A percentile compares a stretch with the other conserved stretches of the same genome.
Evolutionary conservation across 1,140 invertebrate species (phyloP).

Genomic region (Drosophila pachea): DNA sequence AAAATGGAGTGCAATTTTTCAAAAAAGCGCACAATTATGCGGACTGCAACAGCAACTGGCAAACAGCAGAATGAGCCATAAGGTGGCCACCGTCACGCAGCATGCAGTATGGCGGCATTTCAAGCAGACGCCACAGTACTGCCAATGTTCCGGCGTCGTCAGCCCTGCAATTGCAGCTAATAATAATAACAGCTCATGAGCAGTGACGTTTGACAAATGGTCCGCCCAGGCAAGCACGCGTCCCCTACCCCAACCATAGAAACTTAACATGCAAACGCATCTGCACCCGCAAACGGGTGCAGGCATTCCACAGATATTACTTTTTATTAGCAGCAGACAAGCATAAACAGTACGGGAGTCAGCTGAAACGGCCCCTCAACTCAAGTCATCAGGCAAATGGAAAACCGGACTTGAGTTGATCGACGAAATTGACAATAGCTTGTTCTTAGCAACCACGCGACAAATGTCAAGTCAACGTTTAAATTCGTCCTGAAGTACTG

Average conservation of each 20-base stretch:
- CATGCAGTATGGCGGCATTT: constrained; percentile 10
- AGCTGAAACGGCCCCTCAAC: not conserved
- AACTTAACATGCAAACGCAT: constrained; percentile 65
- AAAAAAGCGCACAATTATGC: constrained; percentile 65
- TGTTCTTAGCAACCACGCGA: constrained; percentile 39
- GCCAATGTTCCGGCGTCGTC: constrained; percentile 14
- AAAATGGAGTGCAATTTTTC: constrained; percentile 67
- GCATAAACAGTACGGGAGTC: constrained; percentile 7
- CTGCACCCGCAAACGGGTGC: constrained; percentile 15
- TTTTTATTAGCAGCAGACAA: constrained; percentile 46
- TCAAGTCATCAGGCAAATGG: constrained; percentile 35
- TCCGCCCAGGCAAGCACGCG: not conserved
- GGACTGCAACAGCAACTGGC: constrained; percentile 43
- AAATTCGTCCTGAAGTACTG: constrained; percentile 43
- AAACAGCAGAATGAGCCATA: constrained; percentile 28
- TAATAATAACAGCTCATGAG: constrained; percentile 76
- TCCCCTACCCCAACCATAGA: constrained; percentile 34
- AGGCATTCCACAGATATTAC: constrained; percentile 42
- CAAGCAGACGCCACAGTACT: constrained; percentile 18
- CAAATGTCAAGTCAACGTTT: constrained; percentile 60
- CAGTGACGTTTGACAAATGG: constrained; percentile 73
- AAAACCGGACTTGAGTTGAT: constrained; percentile 55
- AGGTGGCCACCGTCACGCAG: constrained; percentile 20
- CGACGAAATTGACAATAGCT: constrained; percentile 59
- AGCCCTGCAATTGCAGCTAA: constrained; percentile 57